A percentile compares a stretch with the other conserved stretches of the same genome.
Conservation (phyloP, 2,797 vertebrate genomes). For the Notoglanidium macrostoma region DNA sequence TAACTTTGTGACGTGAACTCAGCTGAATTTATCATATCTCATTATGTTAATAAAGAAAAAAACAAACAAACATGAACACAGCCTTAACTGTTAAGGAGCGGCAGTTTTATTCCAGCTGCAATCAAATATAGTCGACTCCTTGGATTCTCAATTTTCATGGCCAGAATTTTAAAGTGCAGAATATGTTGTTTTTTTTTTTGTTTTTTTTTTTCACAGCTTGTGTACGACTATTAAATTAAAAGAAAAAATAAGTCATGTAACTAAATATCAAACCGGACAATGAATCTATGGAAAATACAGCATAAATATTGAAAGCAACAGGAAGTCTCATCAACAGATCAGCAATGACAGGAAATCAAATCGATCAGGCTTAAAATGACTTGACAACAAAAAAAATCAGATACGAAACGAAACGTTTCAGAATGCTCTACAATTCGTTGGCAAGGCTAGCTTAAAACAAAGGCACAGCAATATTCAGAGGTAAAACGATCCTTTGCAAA, state of each 20-base stretch:
- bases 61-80: slow-evolving; percentile 30
- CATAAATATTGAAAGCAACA: slow-evolving; percentile 73
- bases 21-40: neutral
- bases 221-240: slow-evolving; percentile 74
- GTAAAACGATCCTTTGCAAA: slow-evolving; percentile 79
- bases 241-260: slow-evolving; percentile 59
- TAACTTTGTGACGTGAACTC: neutral
- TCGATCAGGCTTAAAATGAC: slow-evolving; percentile 69
- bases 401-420: slow-evolving; percentile 55
- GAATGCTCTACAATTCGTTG: slow-evolving; percentile 73
- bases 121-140: slow-evolving; percentile 73
- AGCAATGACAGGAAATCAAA: slow-evolving; percentile 70
- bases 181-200: slow-evolving; percentile 73
- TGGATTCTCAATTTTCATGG: slow-evolving; percentile 70
- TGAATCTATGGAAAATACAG: slow-evolving; percentile 67
- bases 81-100: slow-evolving; percentile 66
- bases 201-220: slow-evolving; percentile 82
- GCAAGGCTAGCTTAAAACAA: slow-evolving; percentile 85
- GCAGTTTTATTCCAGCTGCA: slow-evolving; percentile 79
- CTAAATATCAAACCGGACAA: slow-evolving; percentile 70
- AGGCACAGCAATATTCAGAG: slow-evolving; percentile 85
- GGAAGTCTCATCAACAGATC: slow-evolving; percentile 68
- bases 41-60: neutral
- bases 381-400: slow-evolving; percentile 44
- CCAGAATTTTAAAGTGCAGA: slow-evolving; percentile 81